Base-by-base conservation (phyloP, 2,113 vertebrate species). In the Pseudopodoces humilis region DNA sequence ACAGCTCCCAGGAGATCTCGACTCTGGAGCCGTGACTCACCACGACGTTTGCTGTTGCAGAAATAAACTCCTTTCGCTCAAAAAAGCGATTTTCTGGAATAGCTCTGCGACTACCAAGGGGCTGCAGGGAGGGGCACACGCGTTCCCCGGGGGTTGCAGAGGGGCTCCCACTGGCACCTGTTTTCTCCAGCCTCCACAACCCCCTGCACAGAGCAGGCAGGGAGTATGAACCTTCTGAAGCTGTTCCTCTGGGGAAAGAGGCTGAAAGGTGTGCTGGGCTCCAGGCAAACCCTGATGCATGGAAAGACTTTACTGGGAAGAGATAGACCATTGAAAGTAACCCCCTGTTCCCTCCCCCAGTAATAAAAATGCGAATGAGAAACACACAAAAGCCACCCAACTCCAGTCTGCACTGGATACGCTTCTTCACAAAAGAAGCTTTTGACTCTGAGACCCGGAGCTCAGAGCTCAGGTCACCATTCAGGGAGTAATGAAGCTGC, bases 71-170 rank as follows among this genome's bases (percentile, higher is more conserved):
- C 5, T 30, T 65, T 35, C n/a, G 14, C 43, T 70, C 46, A 4
- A 19, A 35, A 71, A 23, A 20, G 64, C 1, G 2, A 6, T 65
- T 47, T 58, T 56, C 46, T 33, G 19, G n/a, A 65, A 23, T 1
- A 59, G 50, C 31, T 81, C 46, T 50, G 71, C 44, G 43, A 21
- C 15, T 9, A 6, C 3, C 1, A 3, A 35, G 21, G 52, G 21
- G 31, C 35, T 59, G 28, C 3, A 1, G 27, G 49, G 41, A 72
- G 8, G n/a, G 16, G 62, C 76, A 37, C 0, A 2, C 43, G 14
- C 5, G 7, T 35, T 68, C 20, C 33, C 39, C 6, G 0, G 9
- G 30, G 33, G 11, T 8, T 24, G n/a, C 2, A 0, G 28, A 50
- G 23, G 31, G 33, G 7, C 25, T 67, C 33, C 43, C 69, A 28